phyloP scores from a whole-genome alignment of 2,113 vertebrate genomes.

The Pollachius pollachius region DNA sequence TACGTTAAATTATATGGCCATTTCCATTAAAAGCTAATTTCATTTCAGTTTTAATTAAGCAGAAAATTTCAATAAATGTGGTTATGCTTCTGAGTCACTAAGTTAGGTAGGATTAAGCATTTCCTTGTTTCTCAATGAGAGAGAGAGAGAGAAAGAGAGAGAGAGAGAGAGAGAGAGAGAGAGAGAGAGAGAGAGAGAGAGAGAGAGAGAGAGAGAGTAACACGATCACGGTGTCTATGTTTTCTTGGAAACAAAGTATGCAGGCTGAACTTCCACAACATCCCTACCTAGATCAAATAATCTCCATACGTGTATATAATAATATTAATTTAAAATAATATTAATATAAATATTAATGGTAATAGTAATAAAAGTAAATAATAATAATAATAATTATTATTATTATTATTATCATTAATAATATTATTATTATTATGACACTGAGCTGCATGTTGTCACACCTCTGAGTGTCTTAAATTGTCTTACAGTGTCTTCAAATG shows the following conservation, averaged over 20 bases:
- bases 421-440: no score
- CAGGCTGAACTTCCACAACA: conserved; percentile 21
- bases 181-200: conserved; percentile 30
- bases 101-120: conserved; percentile 40
- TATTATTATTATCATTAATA: no score
- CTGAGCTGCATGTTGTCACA: no score
- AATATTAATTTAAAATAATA: no score
- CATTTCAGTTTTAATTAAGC: conserved; percentile 73
- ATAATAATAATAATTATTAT: no score
- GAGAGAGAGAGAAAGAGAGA: conserved; percentile 25
- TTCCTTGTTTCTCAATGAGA: conserved; percentile 6
- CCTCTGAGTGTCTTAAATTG: no score
- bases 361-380: no score
- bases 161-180: conserved; percentile 30
- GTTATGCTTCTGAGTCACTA: conserved; percentile 60
- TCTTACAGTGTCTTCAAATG: no score
- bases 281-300: conserved; percentile 17
- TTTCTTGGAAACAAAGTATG: conserved; percentile 34
- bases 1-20: conserved; percentile 58
- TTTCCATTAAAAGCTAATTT: conserved; percentile 65
- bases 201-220: conserved; percentile 30
- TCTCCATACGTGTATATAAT: no score
- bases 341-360: no score
- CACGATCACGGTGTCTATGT: conserved; percentile 25
- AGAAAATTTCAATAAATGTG: conserved; percentile 74